Evolutionary conservation across 2,888 invertebrate species (phyloP).

Genomic region (Dynastes grantii): DNA sequence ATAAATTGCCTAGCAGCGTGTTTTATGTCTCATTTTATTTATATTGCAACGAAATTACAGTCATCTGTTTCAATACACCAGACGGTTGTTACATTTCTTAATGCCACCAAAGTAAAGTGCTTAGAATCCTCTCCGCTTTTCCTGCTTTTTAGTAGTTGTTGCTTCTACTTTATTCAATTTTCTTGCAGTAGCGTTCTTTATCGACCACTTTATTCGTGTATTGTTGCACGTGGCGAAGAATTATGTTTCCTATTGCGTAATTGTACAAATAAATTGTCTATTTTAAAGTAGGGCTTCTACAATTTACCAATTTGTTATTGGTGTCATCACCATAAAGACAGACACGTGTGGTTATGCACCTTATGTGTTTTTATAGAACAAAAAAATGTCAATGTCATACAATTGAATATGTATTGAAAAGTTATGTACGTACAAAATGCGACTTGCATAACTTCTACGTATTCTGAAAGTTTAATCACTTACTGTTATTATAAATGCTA

Average conservation of each 20-base stretch:
- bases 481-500: background rate
- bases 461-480: conserved; percentile 6
- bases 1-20: conserved; percentile 4
- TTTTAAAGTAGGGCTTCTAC: too few species aligned
- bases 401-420: conserved; percentile 15
- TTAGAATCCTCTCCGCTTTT: background rate
- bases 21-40: conserved; percentile 17
- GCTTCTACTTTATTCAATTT: background rate
- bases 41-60: conserved; percentile 24
- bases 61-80: conserved; percentile 13
- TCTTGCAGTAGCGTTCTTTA: background rate
- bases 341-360: too few species aligned
- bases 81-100: conserved; percentile 11
- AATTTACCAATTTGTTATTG: too few species aligned
- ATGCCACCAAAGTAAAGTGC: background rate
- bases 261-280: too few species aligned
- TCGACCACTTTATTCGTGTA: background rate
- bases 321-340: too few species aligned
- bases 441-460: conserved; percentile 3
- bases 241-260: too few species aligned
- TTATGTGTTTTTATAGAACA: background rate
- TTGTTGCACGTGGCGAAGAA: background rate
- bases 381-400: conserved; percentile 5
- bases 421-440: background rate
- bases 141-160: background rate